Evolutionary conservation across 2,113 vertebrate species (phyloP), one percentile per base, ranked within the genome.

Genomic region (Corydoras maculifer): DNA sequence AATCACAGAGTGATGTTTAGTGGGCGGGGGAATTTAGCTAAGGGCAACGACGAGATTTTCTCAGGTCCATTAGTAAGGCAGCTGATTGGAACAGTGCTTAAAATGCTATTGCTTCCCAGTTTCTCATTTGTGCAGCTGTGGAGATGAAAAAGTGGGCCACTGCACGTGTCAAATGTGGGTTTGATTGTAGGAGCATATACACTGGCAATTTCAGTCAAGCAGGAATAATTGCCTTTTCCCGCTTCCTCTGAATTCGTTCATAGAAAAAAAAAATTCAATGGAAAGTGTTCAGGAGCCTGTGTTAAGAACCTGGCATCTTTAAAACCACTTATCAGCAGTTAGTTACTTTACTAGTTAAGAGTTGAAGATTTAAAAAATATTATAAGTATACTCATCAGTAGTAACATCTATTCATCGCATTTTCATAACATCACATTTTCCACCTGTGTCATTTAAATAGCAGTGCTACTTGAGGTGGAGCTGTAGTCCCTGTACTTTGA

Each of bases 61-160:
- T 51, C 50, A 9, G 25, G 65, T 29, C 25, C 7, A 8, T 54
- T 8, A 18, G 64, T 4, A 9, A 10, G 48, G n/a, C 64, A 30
- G 15, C 60, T 9, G n/a, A 48, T 62, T 65, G 14, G 13, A 64
- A 43, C 62, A 30, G 48, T 14, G 48, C 50, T 57, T 43, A 69
- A 58, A 43, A 31, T 10, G 63, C 48, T 58, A 75, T 68, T 64
- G 62, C 60, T 78, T 55, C 51, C 12, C 59, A 58, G 61, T 69
- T 78, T 68, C 18, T 78, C 65, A 65, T 62, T 60, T 49, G 12
- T 57, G 57, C 14, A 13, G 59, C 35, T 55, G 31, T 32, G 31
- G 35, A 79, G 62, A 70, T 10, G 74, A n/a, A 3, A 25, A 62
- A 57, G 74, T 67, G 58, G 25, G 58, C 66, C 63, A 58, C 62